Evolutionary conservation across 2,113 vertebrate species (phyloP), one percentile per base, ranked within the genome.

Genomic region (Ageneiosus marmoratus): DNA sequence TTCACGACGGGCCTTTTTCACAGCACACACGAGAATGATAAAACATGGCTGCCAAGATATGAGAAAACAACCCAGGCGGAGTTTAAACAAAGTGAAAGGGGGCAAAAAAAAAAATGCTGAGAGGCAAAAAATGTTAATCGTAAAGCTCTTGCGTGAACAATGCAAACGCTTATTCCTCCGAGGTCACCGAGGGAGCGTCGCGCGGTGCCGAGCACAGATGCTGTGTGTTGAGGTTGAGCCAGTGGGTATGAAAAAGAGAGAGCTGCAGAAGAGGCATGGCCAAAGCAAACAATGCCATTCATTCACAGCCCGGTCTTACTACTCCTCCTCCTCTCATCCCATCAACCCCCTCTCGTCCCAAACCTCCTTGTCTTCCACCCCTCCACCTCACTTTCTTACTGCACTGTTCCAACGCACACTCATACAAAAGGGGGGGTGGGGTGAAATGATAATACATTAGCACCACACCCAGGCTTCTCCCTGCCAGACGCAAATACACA

Each of bases 261-360:
- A 85, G 90, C 91, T 80, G 83, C 91, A 86, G 83, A 90, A 65
- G 86, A 89, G 93, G 93, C 92, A 91, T 90, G 91, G 93, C 89
- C 84, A 82, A 41, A 86, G 79, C 88, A 89, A 92, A 94, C 93
- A 95, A 95, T 93, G 91, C 92, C 92, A 92, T 94, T 94, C 93
- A 94, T 95, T 95, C 93, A 94, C 90, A 86, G 90, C 89, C 92
- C 92, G 87, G 92, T 93, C 93, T 92, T 93, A 90, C 91, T 89
- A 89, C 91, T 89, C 90, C 86, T 90, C 81, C 78, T 73, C 69
- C 12, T 46, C 37, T 22, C 63, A 32, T 37, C 41, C 32, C n/a
- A 73, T 58, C 67, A 41, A 70, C 78, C 60, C 80, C 80, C 82
- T 79, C 90, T 86, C 89, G 86, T 86, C 44, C 79, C 20, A 87